Conservation (phyloP, 2,113 vertebrate genomes). For the Microtus ochrogaster region DNA sequence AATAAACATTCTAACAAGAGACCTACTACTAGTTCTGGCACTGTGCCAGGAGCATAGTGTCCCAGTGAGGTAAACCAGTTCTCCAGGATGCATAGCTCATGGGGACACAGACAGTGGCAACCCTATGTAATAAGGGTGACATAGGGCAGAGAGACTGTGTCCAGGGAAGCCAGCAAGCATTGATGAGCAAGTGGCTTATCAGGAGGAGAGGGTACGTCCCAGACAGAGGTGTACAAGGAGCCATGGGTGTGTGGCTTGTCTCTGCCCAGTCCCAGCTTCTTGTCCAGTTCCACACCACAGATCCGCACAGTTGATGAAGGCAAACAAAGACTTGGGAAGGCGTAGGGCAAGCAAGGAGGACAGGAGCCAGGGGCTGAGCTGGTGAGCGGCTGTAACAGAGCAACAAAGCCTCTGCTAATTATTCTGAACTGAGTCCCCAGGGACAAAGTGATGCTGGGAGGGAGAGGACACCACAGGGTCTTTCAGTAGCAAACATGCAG, state of each 20-base stretch:
- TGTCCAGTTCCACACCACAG: background rate
- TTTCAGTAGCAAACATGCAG: background rate
- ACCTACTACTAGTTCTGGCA: background rate
- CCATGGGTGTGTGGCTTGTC: background rate
- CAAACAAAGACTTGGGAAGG: background rate
- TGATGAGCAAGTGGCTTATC: background rate
- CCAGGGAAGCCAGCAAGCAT: background rate
- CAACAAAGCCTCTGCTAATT: background rate
- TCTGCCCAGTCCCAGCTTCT: background rate
- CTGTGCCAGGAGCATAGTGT: background rate
- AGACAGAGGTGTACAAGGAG: background rate
- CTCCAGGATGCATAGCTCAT: background rate
- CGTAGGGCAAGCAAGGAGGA: background rate
- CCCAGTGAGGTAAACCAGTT: background rate
- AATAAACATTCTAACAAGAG: background rate
- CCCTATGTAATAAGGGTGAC: background rate
- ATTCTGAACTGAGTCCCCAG: background rate
- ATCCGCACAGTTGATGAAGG: background rate
- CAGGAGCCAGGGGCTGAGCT: background rate
- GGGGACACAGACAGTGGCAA: background rate
- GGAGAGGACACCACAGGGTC: background rate
- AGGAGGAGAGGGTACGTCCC: background rate
- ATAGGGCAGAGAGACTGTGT: background rate
- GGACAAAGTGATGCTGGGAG: background rate
- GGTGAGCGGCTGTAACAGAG: background rate